A percentile compares a stretch with the other conserved stretches of the same genome.
These are phyloP conservation scores for Diphyllodes magnificus DNA, from an alignment of 2,113 vertebrate genomes.

Conservation along the genomic window DNA sequence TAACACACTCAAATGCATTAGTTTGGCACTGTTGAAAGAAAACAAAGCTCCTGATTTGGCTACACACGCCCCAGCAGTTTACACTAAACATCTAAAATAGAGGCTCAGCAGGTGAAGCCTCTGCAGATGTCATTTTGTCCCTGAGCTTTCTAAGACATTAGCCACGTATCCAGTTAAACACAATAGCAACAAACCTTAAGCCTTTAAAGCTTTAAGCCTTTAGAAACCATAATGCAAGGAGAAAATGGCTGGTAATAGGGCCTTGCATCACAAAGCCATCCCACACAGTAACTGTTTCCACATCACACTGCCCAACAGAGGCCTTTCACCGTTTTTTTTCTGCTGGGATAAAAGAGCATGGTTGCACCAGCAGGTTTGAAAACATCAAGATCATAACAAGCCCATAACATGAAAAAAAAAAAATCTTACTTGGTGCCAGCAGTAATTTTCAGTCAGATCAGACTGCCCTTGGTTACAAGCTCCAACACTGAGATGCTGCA, in stretches of 20 bases:
- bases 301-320: accelerated
- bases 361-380: not conserved
- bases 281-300: not conserved
- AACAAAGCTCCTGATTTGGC: not conserved
- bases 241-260: not conserved
- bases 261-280: not conserved
- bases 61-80: not conserved
- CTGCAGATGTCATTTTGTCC: not conserved
- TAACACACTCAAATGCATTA: not conserved
- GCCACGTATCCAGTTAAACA: not conserved
- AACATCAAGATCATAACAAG: not conserved
- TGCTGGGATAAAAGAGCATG: not conserved
- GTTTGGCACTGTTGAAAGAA: not conserved
- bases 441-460: not conserved
- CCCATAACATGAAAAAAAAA: accelerated
- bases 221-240: not conserved
- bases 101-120: not conserved
- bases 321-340: accelerated
- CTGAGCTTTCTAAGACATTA: not conserved
- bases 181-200: not conserved
- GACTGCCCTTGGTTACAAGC: not conserved
- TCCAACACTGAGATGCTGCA: not conserved
- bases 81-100: not conserved
- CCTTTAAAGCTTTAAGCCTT: not conserved
- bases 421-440: not conserved